A percentile compares a stretch with the other conserved stretches of the same genome.
phyloP scores from a whole-genome alignment of 1,140 invertebrate genomes.

The Cydia strobilella region DNA sequence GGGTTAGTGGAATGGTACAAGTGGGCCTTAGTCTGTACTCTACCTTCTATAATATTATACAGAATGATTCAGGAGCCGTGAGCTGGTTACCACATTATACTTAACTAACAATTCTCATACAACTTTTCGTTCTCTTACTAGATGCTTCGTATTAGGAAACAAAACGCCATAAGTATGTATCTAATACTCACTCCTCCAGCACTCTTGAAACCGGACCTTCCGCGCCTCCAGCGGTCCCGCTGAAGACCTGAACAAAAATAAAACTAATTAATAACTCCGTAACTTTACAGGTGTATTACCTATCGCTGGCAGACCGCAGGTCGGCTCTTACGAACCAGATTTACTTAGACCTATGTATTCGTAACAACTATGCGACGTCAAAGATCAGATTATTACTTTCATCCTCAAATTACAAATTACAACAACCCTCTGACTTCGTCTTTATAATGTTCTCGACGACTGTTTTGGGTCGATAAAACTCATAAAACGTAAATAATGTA shows the following conservation, averaged over 20 bases:
- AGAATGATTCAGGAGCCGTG: no score
- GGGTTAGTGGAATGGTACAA: no score
- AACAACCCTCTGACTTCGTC: neutral
- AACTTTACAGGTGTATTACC: no score
- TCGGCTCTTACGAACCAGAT: neutral
- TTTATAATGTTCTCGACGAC: neutral
- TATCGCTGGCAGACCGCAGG: no score
- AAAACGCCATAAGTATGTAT: neutral
- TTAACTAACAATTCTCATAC: no score
- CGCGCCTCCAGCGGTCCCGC: neutral
- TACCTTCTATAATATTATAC: no score
- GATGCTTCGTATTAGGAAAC: no score
- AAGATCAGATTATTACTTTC: neutral
- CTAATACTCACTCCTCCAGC: slow-evolving; percentile 22
- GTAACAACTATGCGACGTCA: neutral
- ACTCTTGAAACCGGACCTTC: slow-evolving; percentile 8
- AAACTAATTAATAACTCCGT: neutral
- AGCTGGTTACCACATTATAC: no score
- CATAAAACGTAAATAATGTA: slow-evolving; percentile 1
- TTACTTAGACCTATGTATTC: neutral
- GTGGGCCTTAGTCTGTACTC: no score
- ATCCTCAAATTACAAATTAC: no score
- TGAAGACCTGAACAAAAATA: slow-evolving; percentile 14
- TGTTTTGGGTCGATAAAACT: neutral
- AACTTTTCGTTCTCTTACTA: no score